A percentile compares a stretch with the other conserved stretches of the same genome.
Evolutionary conservation across 2,797 vertebrate genomes (phyloP).

Genomic region (Nannoperca australis): DNA sequence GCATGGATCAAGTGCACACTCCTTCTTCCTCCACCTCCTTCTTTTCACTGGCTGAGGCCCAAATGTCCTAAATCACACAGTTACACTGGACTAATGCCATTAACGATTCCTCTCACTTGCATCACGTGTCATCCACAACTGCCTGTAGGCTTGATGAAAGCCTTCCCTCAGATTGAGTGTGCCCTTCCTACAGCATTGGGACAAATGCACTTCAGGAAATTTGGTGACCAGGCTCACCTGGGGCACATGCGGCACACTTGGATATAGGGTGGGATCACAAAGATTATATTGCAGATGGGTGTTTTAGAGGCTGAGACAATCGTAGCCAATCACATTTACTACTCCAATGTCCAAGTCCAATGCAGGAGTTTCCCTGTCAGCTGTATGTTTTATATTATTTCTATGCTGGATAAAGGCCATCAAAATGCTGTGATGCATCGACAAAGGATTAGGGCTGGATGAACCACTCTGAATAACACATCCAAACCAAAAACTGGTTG

Average conservation of each 20-base stretch:
- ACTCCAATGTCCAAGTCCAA: no score
- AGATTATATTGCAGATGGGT: background rate
- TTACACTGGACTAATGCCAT: background rate
- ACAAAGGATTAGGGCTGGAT: background rate
- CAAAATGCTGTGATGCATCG: background rate
- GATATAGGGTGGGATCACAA: background rate
- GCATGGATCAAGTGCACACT: background rate
- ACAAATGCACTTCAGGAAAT: background rate
- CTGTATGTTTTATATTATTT: background rate
- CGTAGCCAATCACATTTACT: background rate
- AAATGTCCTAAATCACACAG: background rate
- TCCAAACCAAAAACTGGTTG: background rate
- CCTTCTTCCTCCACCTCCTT: no score
- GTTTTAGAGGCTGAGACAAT: background rate
- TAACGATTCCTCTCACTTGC: background rate
- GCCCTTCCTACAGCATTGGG: background rate
- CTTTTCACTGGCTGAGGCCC: background rate
- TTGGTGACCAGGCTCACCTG: background rate
- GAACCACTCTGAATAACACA: background rate
- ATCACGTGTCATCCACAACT: background rate
- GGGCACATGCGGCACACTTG: background rate
- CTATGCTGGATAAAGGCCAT: background rate
- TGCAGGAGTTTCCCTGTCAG: background rate
- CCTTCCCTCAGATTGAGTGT: background rate
- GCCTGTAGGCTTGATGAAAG: background rate